Conservation (phyloP, 2,797 vertebrate species). For the Poecilia wingei region DNA sequence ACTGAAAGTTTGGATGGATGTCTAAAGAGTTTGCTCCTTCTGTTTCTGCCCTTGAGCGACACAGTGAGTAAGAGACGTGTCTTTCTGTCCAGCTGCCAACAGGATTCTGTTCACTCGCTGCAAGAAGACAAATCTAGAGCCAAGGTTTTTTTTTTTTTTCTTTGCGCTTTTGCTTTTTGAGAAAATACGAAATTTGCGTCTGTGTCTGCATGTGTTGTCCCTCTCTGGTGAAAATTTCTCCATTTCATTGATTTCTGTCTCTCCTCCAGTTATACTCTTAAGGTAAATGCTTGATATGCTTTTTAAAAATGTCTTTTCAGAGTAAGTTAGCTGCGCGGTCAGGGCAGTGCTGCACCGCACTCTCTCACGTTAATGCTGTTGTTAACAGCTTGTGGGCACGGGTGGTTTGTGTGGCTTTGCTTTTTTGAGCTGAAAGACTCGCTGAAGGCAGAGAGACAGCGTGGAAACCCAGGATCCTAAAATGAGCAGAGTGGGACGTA, state of each 20-base stretch:
- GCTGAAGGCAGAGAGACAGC: conserved; percentile 34
- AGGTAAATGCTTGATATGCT: conserved; percentile 20
- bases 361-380: conserved; percentile 73
- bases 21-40: conserved; percentile 17
- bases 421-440: conserved; percentile 57
- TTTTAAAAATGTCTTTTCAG: conserved; percentile 19
- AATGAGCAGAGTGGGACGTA: conserved; percentile 6
- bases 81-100: conserved; percentile 57
- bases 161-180: conserved; percentile 27
- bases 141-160: conserved; percentile 33
- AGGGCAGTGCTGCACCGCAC: conserved; percentile 44
- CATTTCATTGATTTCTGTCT: conserved; percentile 2
- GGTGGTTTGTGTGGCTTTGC: conserved; percentile 72
- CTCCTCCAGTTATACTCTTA: background rate
- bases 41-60: conserved; percentile 18
- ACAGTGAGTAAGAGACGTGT: conserved; percentile 57
- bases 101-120: conserved; percentile 22
- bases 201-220: conserved; percentile 16
- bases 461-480: conserved; percentile 32
- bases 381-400: conserved; percentile 78
- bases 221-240: conserved; percentile 15
- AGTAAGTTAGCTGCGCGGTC: conserved; percentile 21
- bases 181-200: conserved; percentile 24
- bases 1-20: background rate
- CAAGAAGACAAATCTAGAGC: conserved; percentile 45